Base-by-base conservation (phyloP, 1,140 invertebrate species). In the Aphidius ervi region DNA sequence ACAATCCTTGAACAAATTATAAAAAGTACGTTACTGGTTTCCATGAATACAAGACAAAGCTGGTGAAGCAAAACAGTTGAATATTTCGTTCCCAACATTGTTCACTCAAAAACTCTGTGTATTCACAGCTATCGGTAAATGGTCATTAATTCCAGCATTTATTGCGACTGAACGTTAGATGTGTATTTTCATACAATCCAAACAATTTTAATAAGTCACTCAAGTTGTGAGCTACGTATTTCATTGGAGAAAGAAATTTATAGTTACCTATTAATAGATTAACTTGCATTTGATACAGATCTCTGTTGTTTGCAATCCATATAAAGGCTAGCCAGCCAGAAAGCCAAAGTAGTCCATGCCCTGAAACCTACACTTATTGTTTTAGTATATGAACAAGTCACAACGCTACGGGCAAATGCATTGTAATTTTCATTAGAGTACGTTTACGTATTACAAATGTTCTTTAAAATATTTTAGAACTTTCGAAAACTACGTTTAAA, bases 291-390 rank as follows among this genome's bases (percentile, higher is more conserved):
- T 92, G 87, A 71, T 91, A 86, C 16, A 89, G 75, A 9, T 79
- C 76, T 64, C 79, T 80, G 67, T 81, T 85, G 64, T 86, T 85
- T 10, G 88, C 77, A 56, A 91, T 74, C 85, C 90, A 91, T 57
- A 93, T 87, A 49, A 88, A 86, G 3, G 85, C 84, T 5, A 93
- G 75, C 83, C 86, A 88, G 5, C 83, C 81, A 6, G 83, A 78
- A 20, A 96, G 73, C 94, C 94, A 97, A 6, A 87, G 82, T 60
- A 95, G 84, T n/a, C 93, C 93, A 83, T 96, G 91, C 70, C 93
- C 95, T 5, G 91, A 91, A 69, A 91, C 84, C 89, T 95, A 56
- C 9, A 20, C 54, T 42, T 10, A 55, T 40, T 10, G 5, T 5
- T 16, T 37, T 47, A 41, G 23, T 40, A 40, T 47, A 0, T 48